Percentiles rank a stretch among this genome's conserved stretches.
Evolutionary conservation across 2,888 invertebrate species (phyloP).

Genomic region (Lypha dubia): DNA sequence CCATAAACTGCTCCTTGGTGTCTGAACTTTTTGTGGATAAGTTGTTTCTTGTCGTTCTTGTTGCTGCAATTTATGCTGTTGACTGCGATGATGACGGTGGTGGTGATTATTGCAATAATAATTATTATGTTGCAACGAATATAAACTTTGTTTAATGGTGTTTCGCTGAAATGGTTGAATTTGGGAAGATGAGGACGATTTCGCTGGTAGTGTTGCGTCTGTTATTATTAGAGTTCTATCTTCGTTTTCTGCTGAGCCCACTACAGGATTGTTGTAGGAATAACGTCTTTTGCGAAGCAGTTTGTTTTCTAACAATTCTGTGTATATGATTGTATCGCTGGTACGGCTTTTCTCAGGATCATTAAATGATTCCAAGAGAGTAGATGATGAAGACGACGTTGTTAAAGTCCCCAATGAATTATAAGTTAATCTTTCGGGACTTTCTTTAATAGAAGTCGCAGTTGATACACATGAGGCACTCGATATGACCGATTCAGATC

Average conservation of each 20-base stretch:
- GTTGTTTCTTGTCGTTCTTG: constrained; percentile 8
- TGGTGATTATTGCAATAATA: constrained; percentile 31
- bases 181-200: constrained; percentile 37
- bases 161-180: constrained; percentile 37
- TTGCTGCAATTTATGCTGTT: neutral
- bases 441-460: constrained; percentile 36
- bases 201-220: neutral
- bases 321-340: constrained; percentile 39
- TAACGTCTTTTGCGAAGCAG: neutral
- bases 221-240: neutral
- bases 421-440: constrained; percentile 43
- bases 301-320: constrained; percentile 21
- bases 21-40: constrained; percentile 2
- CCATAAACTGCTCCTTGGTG: constrained; percentile 58
- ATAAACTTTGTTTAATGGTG: constrained; percentile 52
- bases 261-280: constrained; percentile 18
- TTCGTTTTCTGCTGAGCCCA: neutral
- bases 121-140: constrained; percentile 42
- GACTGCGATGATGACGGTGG: neutral
- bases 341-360: neutral
- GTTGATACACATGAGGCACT: constrained; percentile 31
- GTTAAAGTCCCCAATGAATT: neutral
- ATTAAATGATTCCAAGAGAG: neutral
- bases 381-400: constrained; percentile 11
- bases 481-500: constrained; percentile 53